These are phyloP conservation scores for Triplophysa siluroides DNA, from an alignment of 2,113 vertebrate genomes.

Conservation along the genomic window DNA sequence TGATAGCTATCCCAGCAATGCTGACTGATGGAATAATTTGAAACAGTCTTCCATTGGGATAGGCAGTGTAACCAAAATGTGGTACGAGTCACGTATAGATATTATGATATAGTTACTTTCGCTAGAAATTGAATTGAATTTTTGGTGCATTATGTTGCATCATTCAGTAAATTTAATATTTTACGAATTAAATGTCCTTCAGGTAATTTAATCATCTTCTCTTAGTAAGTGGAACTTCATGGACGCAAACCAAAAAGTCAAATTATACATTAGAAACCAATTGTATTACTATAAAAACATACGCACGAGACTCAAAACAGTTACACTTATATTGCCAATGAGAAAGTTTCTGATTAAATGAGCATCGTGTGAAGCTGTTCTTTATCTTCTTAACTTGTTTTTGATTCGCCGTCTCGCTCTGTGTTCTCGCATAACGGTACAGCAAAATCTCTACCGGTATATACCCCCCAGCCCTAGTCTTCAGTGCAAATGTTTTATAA, in stretches of 20 bases:
- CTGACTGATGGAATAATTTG: not conserved
- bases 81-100: not conserved
- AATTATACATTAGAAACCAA: too few relatives aligned
- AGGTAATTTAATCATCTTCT: not conserved
- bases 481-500: conserved; percentile 14
- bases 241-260: not conserved
- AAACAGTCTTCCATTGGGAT: not conserved
- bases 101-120: not conserved
- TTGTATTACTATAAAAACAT: too few relatives aligned
- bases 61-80: not conserved
- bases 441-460: not conserved
- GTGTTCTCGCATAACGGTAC: not conserved
- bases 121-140: not conserved
- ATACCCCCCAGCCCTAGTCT: not conserved
- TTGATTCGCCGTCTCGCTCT: not conserved
- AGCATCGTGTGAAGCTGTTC: too few relatives aligned
- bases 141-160: too few relatives aligned
- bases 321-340: not conserved
- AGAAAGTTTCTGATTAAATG: not conserved
- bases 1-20: not conserved
- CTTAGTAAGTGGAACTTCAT: not conserved
- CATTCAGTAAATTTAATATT: too few relatives aligned
- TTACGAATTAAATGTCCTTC: not conserved
- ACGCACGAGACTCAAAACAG: not conserved
- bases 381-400: too few relatives aligned